These are phyloP conservation scores for Holacanthus passer DNA, from an alignment of 2,113 vertebrate species.

Conservation along the genomic window DNA sequence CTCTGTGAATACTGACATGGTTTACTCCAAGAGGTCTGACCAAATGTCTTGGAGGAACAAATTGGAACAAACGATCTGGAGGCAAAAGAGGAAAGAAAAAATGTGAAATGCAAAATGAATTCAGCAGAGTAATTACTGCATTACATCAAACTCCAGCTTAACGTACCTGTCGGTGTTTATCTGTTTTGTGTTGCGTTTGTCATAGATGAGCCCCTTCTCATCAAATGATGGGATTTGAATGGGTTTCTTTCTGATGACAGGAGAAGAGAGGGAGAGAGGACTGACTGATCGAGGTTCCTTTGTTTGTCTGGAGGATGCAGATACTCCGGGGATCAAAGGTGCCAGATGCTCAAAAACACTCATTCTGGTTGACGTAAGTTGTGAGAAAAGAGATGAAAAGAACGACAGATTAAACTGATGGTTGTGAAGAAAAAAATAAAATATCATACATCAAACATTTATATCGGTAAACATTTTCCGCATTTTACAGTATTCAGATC, in stretches of 20 bases:
- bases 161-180: slow-evolving; percentile 59
- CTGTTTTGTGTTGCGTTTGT: slow-evolving; percentile 30
- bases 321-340: slow-evolving; percentile 54
- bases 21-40: slow-evolving; percentile 35
- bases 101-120: background rate
- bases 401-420: background rate
- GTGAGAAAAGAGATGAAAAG: slow-evolving; percentile 17
- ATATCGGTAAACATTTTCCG: background rate
- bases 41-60: slow-evolving; percentile 34
- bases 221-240: slow-evolving; percentile 82
- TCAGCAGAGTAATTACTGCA: background rate
- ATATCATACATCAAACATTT: background rate
- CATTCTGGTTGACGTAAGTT: slow-evolving; percentile 64
- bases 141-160: background rate
- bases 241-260: slow-evolving; percentile 80
- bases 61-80: slow-evolving; percentile 61
- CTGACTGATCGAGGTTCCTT: slow-evolving; percentile 46
- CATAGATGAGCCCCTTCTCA: slow-evolving; percentile 62
- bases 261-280: slow-evolving; percentile 77
- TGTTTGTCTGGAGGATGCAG: slow-evolving; percentile 50
- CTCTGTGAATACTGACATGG: slow-evolving; percentile 34
- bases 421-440: slow-evolving; percentile 4
- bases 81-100: slow-evolving; percentile 1
- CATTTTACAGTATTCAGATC: background rate
- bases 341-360: slow-evolving; percentile 65